phyloP scores from a whole-genome alignment of 2,888 invertebrate genomes.

The Clostera curtula region DNA sequence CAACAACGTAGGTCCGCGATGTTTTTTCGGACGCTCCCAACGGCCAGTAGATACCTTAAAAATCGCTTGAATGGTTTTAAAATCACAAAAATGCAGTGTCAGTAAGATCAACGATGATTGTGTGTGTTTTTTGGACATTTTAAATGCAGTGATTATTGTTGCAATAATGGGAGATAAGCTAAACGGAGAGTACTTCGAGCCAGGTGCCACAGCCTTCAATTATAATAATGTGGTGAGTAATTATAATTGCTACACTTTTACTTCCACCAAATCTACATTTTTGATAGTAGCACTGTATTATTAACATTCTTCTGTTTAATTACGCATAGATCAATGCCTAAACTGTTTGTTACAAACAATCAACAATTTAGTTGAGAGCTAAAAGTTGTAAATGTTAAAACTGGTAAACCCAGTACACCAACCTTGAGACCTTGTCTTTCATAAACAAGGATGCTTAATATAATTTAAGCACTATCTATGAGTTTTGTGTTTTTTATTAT shows the following conservation, averaged over 20 bases:
- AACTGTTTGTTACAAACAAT: too few species aligned
- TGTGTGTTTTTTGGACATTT: slow-evolving; percentile 29
- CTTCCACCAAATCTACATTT: too few species aligned
- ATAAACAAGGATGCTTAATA: too few species aligned
- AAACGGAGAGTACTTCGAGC: slow-evolving; percentile 58
- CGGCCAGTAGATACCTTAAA: slow-evolving; percentile 28
- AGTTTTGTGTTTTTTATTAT: too few species aligned
- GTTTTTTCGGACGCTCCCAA: slow-evolving; percentile 57
- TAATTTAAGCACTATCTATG: too few species aligned
- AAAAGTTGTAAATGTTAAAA: too few species aligned
- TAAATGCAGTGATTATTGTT: slow-evolving; percentile 29
- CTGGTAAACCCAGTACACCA: too few species aligned
- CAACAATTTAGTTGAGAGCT: too few species aligned
- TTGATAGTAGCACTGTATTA: too few species aligned
- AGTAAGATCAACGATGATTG: slow-evolving; percentile 26
- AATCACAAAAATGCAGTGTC: slow-evolving; percentile 19
- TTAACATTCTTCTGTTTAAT: too few species aligned
- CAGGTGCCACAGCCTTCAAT: slow-evolving; percentile 62
- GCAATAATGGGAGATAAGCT: slow-evolving; percentile 60
- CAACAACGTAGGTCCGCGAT: slow-evolving; percentile 26
- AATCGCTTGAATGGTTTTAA: slow-evolving; percentile 20
- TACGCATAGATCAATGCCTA: too few species aligned
- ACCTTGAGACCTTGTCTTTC: too few species aligned
- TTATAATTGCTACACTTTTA: slow-evolving; percentile 25
- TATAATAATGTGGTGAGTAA: slow-evolving; percentile 68